Evolutionary conservation across 2,888 invertebrate genomes (phyloP).

Genomic region (Synergus umbraculus): DNA sequence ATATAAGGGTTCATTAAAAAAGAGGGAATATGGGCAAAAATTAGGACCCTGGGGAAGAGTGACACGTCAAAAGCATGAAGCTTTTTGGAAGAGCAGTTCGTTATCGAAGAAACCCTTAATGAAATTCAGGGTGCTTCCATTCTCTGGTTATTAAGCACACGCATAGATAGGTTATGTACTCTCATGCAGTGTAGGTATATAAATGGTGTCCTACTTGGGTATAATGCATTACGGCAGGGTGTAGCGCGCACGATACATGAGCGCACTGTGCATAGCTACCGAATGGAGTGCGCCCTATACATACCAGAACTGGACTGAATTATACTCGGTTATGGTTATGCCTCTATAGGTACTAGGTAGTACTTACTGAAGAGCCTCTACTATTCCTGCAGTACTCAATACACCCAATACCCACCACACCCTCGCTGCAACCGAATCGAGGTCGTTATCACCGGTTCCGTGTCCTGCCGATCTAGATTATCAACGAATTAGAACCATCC

Average conservation of each 20-base stretch:
- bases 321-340: slow-evolving; percentile 72
- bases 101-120: slow-evolving; percentile 52
- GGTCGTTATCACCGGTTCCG: slow-evolving; percentile 25
- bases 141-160: slow-evolving; percentile 46
- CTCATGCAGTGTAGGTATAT: slow-evolving; percentile 56
- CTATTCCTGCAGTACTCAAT: slow-evolving; percentile 64
- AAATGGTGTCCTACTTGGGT: slow-evolving; percentile 66
- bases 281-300: slow-evolving; percentile 70
- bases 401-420: slow-evolving; percentile 64
- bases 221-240: slow-evolving; percentile 69
- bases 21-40: neutral
- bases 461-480: slow-evolving; percentile 9
- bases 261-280: slow-evolving; percentile 64
- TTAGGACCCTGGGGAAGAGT: neutral
- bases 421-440: slow-evolving; percentile 61
- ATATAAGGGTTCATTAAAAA: slow-evolving; percentile 12
- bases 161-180: slow-evolving; percentile 6
- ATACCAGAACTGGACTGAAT: slow-evolving; percentile 72
- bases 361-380: slow-evolving; percentile 58
- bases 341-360: slow-evolving; percentile 63
- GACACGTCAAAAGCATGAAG: neutral
- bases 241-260: slow-evolving; percentile 64
- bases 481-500: slow-evolving; percentile 18
- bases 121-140: slow-evolving; percentile 61
- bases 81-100: neutral